Base-by-base conservation (phyloP, 2,888 invertebrate species). In the Nymphalis urticae region DNA sequence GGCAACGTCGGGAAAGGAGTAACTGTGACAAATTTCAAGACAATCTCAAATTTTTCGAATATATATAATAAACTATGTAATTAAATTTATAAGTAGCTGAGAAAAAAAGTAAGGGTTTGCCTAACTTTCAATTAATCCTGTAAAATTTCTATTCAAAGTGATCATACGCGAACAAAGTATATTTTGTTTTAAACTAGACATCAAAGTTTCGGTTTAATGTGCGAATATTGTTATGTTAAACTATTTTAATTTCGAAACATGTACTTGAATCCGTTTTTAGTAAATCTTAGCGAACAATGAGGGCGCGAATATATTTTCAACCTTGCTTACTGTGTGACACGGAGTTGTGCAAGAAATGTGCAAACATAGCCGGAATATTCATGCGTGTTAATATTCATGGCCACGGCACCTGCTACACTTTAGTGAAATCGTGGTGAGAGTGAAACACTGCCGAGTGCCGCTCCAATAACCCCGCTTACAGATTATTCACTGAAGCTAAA, bases 301-400 rank as follows among this genome's bases (percentile, higher is more conserved):
- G 17, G 21, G 42, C 21, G n/a, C 42, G 32, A 60, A 60, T 51
- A 58, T 63, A 71, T 69, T 73, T 80, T 80, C 77, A 79, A 76
- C 77, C 51, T 66, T 48, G 67, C 64, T 76, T 76, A 76, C 72
- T 70, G 75, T 77, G 79, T 80, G 79, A 80, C 78, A 77, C 76
- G 72, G 79, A 74, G 77, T 79, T 80, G 80, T 77, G 82, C 85
- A 85, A 86, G 87, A 88, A 89, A 88, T 86, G 88, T 79, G 86
- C 88, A 88, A 87, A 87, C 87, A 84, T 79, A 82, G 80, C 82
- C 70, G 78, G 88, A 88, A 89, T 89, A 90, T 90, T 88, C 89
- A 89, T 88, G 85, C 80, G 82, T 80, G 83, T 90, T 90, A 89
- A 90, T 89, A 90, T 90, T 89, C 89, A 90, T 88, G 82, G 83